Conservation (phyloP, 2,888 invertebrate species). For the Tetranychus piercei region DNA sequence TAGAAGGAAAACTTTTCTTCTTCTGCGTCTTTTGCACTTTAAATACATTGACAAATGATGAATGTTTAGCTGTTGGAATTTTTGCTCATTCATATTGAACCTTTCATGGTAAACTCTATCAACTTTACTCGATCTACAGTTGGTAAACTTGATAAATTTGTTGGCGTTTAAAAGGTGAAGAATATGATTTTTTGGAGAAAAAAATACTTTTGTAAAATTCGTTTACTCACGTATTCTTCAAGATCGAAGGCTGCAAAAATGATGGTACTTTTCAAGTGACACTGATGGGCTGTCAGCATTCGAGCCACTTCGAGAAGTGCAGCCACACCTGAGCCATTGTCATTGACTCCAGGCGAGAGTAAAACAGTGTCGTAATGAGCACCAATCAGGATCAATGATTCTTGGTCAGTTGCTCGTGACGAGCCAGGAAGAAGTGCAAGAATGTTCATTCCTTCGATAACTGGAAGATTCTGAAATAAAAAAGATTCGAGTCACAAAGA, state of each 20-base stretch:
- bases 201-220: too few relatives aligned
- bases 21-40: too few relatives aligned
- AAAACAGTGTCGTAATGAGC: slow-evolving; percentile 32
- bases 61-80: too few relatives aligned
- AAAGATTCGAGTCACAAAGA: not conserved
- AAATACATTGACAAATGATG: too few relatives aligned
- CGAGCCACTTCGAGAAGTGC: slow-evolving; percentile 32
- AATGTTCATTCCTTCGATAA: slow-evolving; percentile 6
- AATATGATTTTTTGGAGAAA: too few relatives aligned
- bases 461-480: not conserved
- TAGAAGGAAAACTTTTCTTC: too few relatives aligned
- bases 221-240: slow-evolving; percentile 28
- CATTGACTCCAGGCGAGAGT: slow-evolving; percentile 27
- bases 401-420: slow-evolving; percentile 21
- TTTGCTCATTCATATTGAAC: too few relatives aligned
- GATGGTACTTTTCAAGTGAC: slow-evolving; percentile 29
- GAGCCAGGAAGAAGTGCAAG: not conserved
- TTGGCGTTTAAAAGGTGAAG: too few relatives aligned
- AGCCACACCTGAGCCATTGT: slow-evolving; percentile 32
- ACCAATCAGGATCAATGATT: slow-evolving; percentile 31
- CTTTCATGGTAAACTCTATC: too few relatives aligned
- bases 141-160: too few relatives aligned
- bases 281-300: slow-evolving; percentile 27
- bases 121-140: too few relatives aligned
- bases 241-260: slow-evolving; percentile 33